A percentile compares a stretch with the other conserved stretches of the same genome.
Evolutionary conservation across 2,797 vertebrate species (phyloP).

Genomic region (Leucoraja ocellata): DNA sequence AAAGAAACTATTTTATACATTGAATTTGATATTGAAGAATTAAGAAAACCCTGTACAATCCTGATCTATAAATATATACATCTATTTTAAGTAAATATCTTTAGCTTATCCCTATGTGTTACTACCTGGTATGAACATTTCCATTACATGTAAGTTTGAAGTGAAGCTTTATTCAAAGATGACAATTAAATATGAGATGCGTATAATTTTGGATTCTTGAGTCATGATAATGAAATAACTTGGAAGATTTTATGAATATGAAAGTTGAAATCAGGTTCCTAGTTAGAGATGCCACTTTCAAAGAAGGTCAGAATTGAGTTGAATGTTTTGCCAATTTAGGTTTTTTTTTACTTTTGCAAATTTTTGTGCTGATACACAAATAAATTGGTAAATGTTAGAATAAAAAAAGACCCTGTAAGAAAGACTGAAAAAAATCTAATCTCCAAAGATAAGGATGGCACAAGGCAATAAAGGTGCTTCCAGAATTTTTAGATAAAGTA

Average conservation of each 20-base stretch:
- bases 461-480: background rate
- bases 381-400: too few relatives aligned
- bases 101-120: background rate
- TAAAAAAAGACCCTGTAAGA: too few relatives aligned
- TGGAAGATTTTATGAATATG: background rate
- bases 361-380: background rate
- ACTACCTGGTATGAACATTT: background rate
- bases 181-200: background rate
- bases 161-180: background rate
- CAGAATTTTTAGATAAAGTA: background rate
- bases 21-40: background rate
- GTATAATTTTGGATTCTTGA: background rate
- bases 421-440: background rate
- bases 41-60: background rate
- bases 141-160: background rate
- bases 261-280: background rate
- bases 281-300: background rate
- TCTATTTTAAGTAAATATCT: conserved; percentile 12
- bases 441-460: background rate
- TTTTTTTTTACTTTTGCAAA: background rate
- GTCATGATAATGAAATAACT: background rate
- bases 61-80: background rate
- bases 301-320: background rate
- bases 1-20: conserved; percentile 5
- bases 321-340: background rate